A percentile compares a stretch with the other conserved stretches of the same genome.
Evolutionary conservation across 2,113 vertebrate genomes (phyloP).

Genomic region (Atlantisia rogersi): DNA sequence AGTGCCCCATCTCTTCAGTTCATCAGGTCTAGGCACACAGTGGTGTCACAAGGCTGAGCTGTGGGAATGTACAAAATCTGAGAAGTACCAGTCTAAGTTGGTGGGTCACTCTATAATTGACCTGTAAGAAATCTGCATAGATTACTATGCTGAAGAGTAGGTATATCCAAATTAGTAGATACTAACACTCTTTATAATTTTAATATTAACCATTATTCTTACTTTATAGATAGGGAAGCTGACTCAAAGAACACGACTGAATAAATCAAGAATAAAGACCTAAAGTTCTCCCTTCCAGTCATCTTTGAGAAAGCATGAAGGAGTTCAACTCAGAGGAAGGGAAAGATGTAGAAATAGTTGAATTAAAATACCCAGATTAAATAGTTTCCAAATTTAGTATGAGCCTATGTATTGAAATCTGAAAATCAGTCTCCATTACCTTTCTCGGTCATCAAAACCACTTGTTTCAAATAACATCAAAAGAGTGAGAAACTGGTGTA

Average conservation of each 20-base stretch:
- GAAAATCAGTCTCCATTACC: not conserved
- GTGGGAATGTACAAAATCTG: not conserved
- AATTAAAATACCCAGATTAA: not conserved
- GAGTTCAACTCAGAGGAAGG: not conserved
- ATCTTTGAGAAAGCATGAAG: not conserved
- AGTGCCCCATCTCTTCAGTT: not conserved
- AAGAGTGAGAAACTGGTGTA: not conserved
- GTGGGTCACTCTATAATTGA: not conserved
- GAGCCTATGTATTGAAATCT: not conserved
- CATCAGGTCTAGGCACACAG: not conserved
- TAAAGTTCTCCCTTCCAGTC: not conserved
- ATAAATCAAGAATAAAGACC: not conserved
- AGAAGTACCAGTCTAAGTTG: not conserved
- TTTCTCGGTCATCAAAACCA: not conserved
- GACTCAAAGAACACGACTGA: not conserved
- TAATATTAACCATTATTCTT: not conserved
- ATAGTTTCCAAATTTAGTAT: not conserved
- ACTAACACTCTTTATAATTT: not conserved
- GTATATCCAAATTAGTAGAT: not conserved
- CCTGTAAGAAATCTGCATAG: not conserved
- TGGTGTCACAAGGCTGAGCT: not conserved
- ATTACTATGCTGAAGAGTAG: not conserved
- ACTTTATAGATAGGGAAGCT: not conserved
- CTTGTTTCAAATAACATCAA: not conserved
- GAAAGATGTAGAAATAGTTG: not conserved